Evolutionary conservation across 2,888 invertebrate genomes (phyloP), one percentile per base, ranked within the genome.

Genomic region (Bellardia pandia): DNA sequence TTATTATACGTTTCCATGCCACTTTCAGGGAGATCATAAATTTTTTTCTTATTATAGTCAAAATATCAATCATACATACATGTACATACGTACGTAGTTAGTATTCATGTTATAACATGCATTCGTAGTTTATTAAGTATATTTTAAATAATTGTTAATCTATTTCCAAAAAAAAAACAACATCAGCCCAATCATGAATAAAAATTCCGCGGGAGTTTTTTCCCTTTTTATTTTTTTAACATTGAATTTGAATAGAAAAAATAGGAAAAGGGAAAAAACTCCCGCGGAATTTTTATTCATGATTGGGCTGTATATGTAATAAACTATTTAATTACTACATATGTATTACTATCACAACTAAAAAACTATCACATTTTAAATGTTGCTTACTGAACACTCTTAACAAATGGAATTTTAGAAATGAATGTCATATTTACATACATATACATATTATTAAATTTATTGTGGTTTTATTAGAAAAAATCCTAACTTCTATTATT

Each of bases 101-200:
- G 45, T 68, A 56, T 78, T 68, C 68, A 68, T 77, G 60, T 79
- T 79, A 53, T 72, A 64, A 72, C 42, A 42, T 56, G n/a, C 42
- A 72, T 80, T 80, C 40, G 53, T 81, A 66, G 37, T 40, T 66
- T 56, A 40, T 58, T 81, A 68, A 75, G 58, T 58, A 30, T 72
- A 58, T 56, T 78, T 74, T 62, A 42, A 80, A 64, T 72, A 51
- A 81, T 74, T 74, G 81, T 81, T 81, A 58, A 69, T 14, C 13
- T 8, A 30, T 48, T 48, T 68, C 14, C 1, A 30, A 58, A 56
- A 30, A 42, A 72, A 62, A 51, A 45, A 66, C 5, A 16, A 1
- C n/a, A n/a, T n/a, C n/a, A n/a, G n/a, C n/a, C n/a, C n/a, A n/a
- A n/a, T n/a, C n/a, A n/a, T n/a, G n/a, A n/a, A n/a, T n/a, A n/a